These are phyloP conservation scores for Podarcis raffonei DNA, from an alignment of 2,113 vertebrate species.

Conservation along the genomic window DNA sequence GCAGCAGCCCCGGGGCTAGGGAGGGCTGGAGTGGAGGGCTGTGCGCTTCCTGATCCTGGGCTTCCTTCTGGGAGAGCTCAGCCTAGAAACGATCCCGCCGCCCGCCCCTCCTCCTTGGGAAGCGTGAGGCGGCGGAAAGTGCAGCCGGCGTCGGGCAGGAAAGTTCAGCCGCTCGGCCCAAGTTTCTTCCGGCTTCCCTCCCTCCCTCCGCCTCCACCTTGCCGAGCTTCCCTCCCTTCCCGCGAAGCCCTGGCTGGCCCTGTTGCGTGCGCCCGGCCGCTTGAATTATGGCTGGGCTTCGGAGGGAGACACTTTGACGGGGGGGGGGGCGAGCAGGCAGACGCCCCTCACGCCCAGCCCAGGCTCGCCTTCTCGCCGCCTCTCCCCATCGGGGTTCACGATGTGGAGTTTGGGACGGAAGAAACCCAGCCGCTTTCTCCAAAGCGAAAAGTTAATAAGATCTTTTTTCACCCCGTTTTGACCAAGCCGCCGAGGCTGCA, in stretches of 20 bases:
- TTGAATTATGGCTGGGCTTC: slow-evolving; percentile 33
- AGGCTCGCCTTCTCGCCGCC: neutral
- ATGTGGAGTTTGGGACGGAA: neutral
- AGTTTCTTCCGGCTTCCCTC: neutral
- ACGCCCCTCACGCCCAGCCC: neutral
- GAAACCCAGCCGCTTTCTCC: neutral
- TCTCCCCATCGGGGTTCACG: neutral
- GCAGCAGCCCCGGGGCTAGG: neutral
- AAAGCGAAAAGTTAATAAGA: slow-evolving; percentile 11
- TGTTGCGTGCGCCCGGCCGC: neutral
- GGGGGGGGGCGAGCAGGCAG: neutral
- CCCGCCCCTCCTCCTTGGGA: neutral
- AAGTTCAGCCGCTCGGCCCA: slow-evolving; percentile 23
- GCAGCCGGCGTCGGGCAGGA: neutral
- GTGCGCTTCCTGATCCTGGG: neutral
- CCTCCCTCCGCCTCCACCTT: neutral
- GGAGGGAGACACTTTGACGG: neutral
- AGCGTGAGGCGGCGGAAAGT: neutral
- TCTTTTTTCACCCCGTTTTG: neutral
- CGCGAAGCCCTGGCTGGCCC: neutral
- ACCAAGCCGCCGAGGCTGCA: too few relatives aligned
- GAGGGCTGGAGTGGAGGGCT: too few relatives aligned
- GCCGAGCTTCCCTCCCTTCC: neutral
- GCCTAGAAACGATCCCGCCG: neutral
- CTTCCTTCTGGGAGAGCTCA: neutral